Base-by-base conservation (phyloP, 2,113 vertebrate species). In the Anser brachyrhynchus region DNA sequence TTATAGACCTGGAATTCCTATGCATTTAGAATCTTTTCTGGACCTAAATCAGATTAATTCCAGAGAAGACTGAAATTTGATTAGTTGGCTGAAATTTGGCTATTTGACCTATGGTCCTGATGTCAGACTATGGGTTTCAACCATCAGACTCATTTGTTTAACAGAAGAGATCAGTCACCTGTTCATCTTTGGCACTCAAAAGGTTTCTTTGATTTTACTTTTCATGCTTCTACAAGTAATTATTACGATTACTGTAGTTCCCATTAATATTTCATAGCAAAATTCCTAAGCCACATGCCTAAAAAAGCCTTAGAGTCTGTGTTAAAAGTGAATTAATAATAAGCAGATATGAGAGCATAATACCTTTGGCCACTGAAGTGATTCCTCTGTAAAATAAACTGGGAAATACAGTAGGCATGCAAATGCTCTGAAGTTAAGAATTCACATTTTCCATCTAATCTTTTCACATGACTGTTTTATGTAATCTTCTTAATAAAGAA, bases 401-500 rank as follows among this genome's bases (percentile, higher is more conserved):
- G 31, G 77, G 44, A 89, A 73, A 74, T 90, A 93, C 29, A n/a
- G 57, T 55, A 77, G 77, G 84, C 65, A 87, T 84, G 72, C 62
- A 94, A 94, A 80, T 92, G 41, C 59, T 84, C 59, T 89, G 86
- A 33, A 91, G 44, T 89, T 87, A 79, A 58, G 35, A 84, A 87
- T 96, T 89, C 31, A 21, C 87, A 64, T 89, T 93, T 97, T 92
- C n/a, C 7, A 0, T 84, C 66, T 92, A 54, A 90, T 94, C 89
- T 91, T 49, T 82, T 96, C 83, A 82, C 78, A 79, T 89, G 77
- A 58, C 80, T 70, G 46, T 95, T 97, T 91, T 89, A 57, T 91
- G 72, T 92, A 92, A 94, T 94, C 75, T 89, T 92, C 93, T 95
- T 96, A 89, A 87, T 91, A 94, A 72, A 43, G 87, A 95, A 95